Evolutionary conservation across 2,797 vertebrate genomes (phyloP).

Genomic region (Momotus momota): DNA sequence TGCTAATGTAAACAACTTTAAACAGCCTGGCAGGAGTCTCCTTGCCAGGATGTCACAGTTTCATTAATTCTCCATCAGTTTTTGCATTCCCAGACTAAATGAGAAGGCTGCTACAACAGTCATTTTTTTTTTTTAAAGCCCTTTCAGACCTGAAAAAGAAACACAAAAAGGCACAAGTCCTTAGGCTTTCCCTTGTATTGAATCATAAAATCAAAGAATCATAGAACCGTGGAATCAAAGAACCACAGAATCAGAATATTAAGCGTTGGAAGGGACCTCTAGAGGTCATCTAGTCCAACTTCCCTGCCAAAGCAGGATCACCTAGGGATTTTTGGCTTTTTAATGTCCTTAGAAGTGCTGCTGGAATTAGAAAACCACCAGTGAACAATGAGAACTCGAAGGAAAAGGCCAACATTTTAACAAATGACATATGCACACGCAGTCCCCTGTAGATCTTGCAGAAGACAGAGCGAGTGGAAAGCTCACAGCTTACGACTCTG

Average conservation of each 20-base stretch:
- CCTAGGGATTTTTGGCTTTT: neutral
- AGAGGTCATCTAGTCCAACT: no score
- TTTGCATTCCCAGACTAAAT: neutral
- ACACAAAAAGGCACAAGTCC: neutral
- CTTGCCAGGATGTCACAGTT: neutral
- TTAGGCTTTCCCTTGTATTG: neutral
- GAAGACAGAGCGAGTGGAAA: neutral
- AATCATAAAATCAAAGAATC: no score
- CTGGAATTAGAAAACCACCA: neutral
- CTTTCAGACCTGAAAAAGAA: neutral
- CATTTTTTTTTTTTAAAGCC: neutral
- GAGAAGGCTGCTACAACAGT: neutral
- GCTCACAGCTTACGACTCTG: neutral
- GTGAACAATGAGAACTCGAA: neutral
- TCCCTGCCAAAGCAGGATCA: no score
- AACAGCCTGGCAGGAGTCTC: neutral
- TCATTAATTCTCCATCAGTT: neutral
- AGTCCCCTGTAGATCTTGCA: neutral
- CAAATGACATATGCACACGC: neutral
- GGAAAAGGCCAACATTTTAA: neutral
- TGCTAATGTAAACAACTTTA: neutral
- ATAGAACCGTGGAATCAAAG: no score
- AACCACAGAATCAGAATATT: no score
- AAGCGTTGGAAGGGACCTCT: no score
- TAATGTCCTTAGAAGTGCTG: neutral